Evolutionary conservation across 2,113 vertebrate genomes (phyloP).

Genomic region (Hirundichthys speculiger): DNA sequence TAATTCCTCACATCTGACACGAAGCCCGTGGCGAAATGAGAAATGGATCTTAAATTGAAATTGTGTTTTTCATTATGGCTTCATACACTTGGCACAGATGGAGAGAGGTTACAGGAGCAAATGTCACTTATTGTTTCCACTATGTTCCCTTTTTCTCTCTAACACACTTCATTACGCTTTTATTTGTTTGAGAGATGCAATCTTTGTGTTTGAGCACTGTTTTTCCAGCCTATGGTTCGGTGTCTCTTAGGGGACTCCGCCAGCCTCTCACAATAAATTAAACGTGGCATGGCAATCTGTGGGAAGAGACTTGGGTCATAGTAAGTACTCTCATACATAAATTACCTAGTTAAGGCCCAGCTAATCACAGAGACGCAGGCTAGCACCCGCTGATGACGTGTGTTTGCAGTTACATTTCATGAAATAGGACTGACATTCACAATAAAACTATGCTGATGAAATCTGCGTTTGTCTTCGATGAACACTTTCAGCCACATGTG

Average conservation of each 20-base stretch:
- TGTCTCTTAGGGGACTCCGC: slow-evolving; percentile 39
- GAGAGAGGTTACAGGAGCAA: slow-evolving; percentile 54
- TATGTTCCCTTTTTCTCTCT: slow-evolving; percentile 20
- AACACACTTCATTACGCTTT: slow-evolving; percentile 57
- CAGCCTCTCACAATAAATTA: slow-evolving; percentile 63
- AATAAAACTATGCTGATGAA: slow-evolving; percentile 19
- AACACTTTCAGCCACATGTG: neutral
- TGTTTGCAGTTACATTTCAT: slow-evolving; percentile 18
- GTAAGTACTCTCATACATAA: slow-evolving; percentile 71
- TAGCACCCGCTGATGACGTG: slow-evolving; percentile 23
- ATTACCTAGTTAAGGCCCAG: slow-evolving; percentile 68
- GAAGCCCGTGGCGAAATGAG: slow-evolving; percentile 36
- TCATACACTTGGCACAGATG: slow-evolving; percentile 33
- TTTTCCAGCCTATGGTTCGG: slow-evolving; percentile 28
- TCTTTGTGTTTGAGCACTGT: slow-evolving; percentile 25
- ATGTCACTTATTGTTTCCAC: slow-evolving; percentile 68
- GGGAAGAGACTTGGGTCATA: slow-evolving; percentile 61
- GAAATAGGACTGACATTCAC: slow-evolving; percentile 47
- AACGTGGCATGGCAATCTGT: slow-evolving; percentile 74
- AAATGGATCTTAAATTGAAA: slow-evolving; percentile 69
- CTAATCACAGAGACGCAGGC: slow-evolving; percentile 64
- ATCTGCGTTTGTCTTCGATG: slow-evolving; percentile 3
- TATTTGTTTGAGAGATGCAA: slow-evolving; percentile 64
- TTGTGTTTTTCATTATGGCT: slow-evolving; percentile 66
- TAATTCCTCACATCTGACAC: slow-evolving; percentile 44